Conservation (phyloP, 2,888 invertebrate genomes). For the Parnassius orleans region DNA sequence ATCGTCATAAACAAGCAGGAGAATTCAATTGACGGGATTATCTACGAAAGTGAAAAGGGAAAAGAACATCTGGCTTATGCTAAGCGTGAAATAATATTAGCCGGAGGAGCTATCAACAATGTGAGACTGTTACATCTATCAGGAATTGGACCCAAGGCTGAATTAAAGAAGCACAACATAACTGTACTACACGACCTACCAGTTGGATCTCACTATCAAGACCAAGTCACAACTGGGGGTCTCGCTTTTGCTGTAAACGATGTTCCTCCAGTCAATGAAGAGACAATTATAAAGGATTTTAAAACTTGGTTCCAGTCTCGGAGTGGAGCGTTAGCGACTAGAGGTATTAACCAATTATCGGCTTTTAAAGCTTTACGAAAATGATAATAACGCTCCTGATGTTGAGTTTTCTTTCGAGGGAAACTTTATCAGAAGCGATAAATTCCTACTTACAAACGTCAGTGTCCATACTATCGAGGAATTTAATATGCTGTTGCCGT, state of each 20-base stretch:
- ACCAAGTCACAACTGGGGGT: slow-evolving; percentile 72
- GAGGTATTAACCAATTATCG: slow-evolving; percentile 71
- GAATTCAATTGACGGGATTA: slow-evolving; percentile 62
- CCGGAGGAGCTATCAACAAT: slow-evolving; percentile 72
- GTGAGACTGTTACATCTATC: slow-evolving; percentile 67
- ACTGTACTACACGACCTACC: slow-evolving; percentile 58
- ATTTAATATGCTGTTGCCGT: slow-evolving; percentile 62
- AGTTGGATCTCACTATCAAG: slow-evolving; percentile 70
- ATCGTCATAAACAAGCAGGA: slow-evolving; percentile 64
- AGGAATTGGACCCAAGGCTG: slow-evolving; percentile 64
- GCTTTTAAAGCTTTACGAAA: slow-evolving; percentile 73
- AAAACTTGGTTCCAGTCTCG: slow-evolving; percentile 72
- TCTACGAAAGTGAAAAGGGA: slow-evolving; percentile 68
- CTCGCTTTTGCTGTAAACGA: slow-evolving; percentile 64
- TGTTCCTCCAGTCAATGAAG: slow-evolving; percentile 55
- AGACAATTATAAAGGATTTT: slow-evolving; percentile 63
- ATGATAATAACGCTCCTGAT: slow-evolving; percentile 63
- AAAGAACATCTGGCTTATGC: slow-evolving; percentile 65
- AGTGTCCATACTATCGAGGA: slow-evolving; percentile 68
- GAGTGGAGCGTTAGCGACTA: slow-evolving; percentile 64
- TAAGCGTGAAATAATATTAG: slow-evolving; percentile 67
- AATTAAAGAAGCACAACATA: slow-evolving; percentile 63
- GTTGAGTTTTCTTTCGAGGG: slow-evolving; percentile 69
- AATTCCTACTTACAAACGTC: slow-evolving; percentile 70
- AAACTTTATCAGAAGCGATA: slow-evolving; percentile 71